Percentiles rank a stretch among this genome's conserved stretches.
phyloP scores from a whole-genome alignment of 2,113 vertebrate genomes.

The Columba janthina region DNA sequence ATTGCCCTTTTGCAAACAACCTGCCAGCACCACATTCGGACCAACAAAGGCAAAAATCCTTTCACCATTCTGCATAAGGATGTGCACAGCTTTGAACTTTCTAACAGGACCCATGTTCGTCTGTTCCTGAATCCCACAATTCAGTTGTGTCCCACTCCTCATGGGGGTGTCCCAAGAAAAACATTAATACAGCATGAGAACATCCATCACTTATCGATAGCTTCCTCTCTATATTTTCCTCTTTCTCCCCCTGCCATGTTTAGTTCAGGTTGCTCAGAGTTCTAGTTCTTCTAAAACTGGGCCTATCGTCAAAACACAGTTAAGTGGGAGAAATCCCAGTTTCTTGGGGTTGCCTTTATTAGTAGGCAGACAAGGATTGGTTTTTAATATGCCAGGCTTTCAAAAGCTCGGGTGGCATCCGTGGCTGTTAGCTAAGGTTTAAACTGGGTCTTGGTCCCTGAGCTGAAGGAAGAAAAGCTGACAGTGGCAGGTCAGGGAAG shows the following conservation, averaged over 20 bases:
- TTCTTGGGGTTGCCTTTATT: not conserved
- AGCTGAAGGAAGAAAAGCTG: not conserved
- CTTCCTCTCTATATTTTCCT: accelerated
- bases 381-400: not conserved
- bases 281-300: not conserved
- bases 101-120: not conserved
- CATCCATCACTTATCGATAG: not conserved
- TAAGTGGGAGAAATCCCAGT: not conserved
- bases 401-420: not conserved
- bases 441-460: no score
- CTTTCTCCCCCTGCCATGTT: not conserved
- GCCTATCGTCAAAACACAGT: not conserved
- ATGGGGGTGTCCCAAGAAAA: not conserved
- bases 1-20: not conserved
- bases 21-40: not conserved
- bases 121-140: not conserved
- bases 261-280: not conserved
- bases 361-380: not conserved
- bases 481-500: not conserved
- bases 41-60: not conserved
- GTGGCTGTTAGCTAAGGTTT: not conserved
- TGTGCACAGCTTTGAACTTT: not conserved
- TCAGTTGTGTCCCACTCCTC: not conserved
- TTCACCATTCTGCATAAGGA: not conserved
- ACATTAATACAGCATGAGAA: not conserved